Base-by-base conservation (phyloP, 2,888 invertebrate genomes). In the Acleris cristana region DNA sequence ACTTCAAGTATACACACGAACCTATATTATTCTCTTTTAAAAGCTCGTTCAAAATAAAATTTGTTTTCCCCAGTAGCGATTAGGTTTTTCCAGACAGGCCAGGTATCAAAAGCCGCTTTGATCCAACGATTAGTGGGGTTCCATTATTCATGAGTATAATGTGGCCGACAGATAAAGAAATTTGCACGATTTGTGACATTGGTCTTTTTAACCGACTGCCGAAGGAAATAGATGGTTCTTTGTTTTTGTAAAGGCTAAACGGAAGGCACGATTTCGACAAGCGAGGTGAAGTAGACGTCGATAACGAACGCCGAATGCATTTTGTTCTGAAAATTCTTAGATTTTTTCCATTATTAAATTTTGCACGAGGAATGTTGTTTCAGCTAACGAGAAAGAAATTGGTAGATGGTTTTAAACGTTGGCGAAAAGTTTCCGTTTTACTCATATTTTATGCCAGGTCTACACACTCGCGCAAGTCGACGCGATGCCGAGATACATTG, bases 51-150 rank as follows among this genome's bases (percentile, higher is more conserved):
- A 44, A 62, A 66, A 56, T 45, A 7, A 56, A 57, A 62, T 61
- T 66, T 52, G 52, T 61, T 61, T 65, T 61, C 16, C 8, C 26
- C 1, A 21, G 44, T n/a, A 58, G 51, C 45, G 66, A 66, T 62
- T 66, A 62, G 45, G 66, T 61, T 51, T 57, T 66, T 53, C 45
- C 12, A 66, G 66, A 57, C 66, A 66, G 61, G 56, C 34, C 56
- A 56, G 52, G 61, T 62, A 66, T 66, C 61, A 66, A 66, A 66
- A 62, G 53, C 56, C 66, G 66, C 56, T 66, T 52, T 12, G 61
- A 66, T 66, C 52, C 61, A 18, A 61, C 57, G 66, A 66, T 66
- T 66, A 62, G 61, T 40, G 10, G 51, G 52, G 6, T 21, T 66
- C 16, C 66, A 62, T 66, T 57, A 66, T 66, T 66, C 66, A 66